Conservation (phyloP, 1,140 invertebrate genomes). For the Drosophila grimshawi region DNA sequence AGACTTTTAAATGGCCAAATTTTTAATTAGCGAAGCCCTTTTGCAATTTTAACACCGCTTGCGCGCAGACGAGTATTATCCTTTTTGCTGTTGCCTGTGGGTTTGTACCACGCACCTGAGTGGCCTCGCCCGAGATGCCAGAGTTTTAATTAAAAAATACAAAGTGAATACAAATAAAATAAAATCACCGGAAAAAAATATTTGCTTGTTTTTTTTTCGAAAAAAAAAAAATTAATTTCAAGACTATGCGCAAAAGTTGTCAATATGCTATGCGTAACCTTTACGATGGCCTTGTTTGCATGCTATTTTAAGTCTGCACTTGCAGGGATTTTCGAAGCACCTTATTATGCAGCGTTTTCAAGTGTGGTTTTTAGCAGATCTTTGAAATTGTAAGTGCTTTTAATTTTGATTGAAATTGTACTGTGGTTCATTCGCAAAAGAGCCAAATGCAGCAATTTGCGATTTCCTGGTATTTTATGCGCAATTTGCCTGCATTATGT, state of each 20-base stretch:
- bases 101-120: conserved; percentile 18
- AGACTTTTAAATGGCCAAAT: conserved; percentile 55
- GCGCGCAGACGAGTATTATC: conserved; percentile 21
- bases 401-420: conserved; percentile 59
- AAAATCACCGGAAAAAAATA: conserved; percentile 35
- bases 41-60: conserved; percentile 25
- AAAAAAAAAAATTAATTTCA: conserved; percentile 19
- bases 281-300: not conserved
- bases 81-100: conserved; percentile 5
- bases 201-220: conserved; percentile 33
- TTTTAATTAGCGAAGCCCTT: conserved; percentile 69
- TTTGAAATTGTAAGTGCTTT: conserved; percentile 40
- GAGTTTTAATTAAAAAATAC: conserved; percentile 74
- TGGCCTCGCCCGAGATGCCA: conserved; percentile 38
- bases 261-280: conserved; percentile 28
- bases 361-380: conserved; percentile 24
- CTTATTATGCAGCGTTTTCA: conserved; percentile 23
- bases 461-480: conserved; percentile 6
- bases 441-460: conserved; percentile 40
- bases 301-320: not conserved
- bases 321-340: not conserved
- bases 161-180: conserved; percentile 58
- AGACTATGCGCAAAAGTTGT: conserved; percentile 17
- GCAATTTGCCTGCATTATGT: conserved; percentile 48
- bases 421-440: conserved; percentile 62